A percentile compares a stretch with the other conserved stretches of the same genome.
Evolutionary conservation across 2,888 invertebrate species (phyloP).

Genomic region (Drosophila testacea): DNA sequence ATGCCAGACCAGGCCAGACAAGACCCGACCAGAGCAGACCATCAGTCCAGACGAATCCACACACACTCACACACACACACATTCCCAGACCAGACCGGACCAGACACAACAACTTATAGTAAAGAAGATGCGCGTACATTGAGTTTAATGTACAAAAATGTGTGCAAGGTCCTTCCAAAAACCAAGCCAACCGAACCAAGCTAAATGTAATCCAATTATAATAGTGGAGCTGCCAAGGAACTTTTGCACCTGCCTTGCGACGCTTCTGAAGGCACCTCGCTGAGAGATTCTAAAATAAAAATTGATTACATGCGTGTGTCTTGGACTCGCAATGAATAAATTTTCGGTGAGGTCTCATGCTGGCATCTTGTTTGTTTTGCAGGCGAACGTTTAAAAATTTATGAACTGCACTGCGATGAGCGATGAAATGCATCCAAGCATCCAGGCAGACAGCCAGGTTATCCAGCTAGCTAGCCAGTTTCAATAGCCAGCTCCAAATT

Average conservation of each 20-base stretch:
- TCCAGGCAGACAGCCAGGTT: slow-evolving; percentile 9
- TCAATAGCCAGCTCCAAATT: slow-evolving; percentile 59
- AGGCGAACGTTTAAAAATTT: slow-evolving; percentile 69
- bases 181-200: slow-evolving; percentile 13
- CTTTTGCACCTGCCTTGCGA: slow-evolving; percentile 67
- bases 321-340: slow-evolving; percentile 53
- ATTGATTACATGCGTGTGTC: slow-evolving; percentile 77
- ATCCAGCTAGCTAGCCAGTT: slow-evolving; percentile 21
- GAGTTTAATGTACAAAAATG: slow-evolving; percentile 48
- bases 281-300: slow-evolving; percentile 73
- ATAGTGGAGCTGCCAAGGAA: slow-evolving; percentile 45
- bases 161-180: slow-evolving; percentile 38
- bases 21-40: slow-evolving; percentile 17
- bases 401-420: slow-evolving; percentile 74
- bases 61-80: slow-evolving; percentile 38
- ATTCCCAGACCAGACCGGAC: slow-evolving; percentile 30
- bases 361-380: slow-evolving; percentile 64
- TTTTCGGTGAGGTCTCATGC: slow-evolving; percentile 28
- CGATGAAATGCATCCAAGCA: slow-evolving; percentile 55
- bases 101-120: slow-evolving; percentile 38
- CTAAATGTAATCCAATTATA: slow-evolving; percentile 72
- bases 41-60: slow-evolving; percentile 33
- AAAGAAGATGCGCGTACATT: slow-evolving; percentile 54
- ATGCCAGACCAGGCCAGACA: slow-evolving; percentile 43
- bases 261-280: slow-evolving; percentile 25